Evolutionary conservation across 2,797 vertebrate species (phyloP).

Genomic region (Vipera ursinii): DNA sequence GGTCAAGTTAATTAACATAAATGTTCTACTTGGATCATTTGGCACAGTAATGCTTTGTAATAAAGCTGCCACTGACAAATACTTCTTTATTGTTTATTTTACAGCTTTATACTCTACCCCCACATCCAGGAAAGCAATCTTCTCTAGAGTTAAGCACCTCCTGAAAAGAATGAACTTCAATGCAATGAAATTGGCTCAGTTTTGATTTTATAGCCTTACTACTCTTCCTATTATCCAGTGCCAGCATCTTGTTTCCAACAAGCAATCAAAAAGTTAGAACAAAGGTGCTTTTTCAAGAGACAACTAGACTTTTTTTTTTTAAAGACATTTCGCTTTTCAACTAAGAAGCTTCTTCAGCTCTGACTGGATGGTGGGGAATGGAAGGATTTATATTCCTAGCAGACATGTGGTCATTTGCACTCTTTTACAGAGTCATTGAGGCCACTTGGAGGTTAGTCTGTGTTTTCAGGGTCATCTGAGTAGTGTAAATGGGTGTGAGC

Average conservation of each 20-base stretch:
- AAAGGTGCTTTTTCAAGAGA: too few relatives aligned
- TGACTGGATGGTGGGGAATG: too few relatives aligned
- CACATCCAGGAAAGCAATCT: slow-evolving; percentile 16
- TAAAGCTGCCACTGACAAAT: slow-evolving; percentile 61
- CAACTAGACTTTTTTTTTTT: too few relatives aligned
- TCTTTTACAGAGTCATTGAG: too few relatives aligned
- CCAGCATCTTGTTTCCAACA: not conserved
- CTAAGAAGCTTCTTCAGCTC: too few relatives aligned
- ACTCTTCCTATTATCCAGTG: not conserved
- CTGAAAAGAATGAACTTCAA: slow-evolving; percentile 21
- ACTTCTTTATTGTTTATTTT: slow-evolving; percentile 60
- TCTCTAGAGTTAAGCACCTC: slow-evolving; percentile 16
- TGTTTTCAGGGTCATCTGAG: too few relatives aligned
- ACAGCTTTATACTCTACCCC: slow-evolving; percentile 37
- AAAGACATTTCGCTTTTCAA: too few relatives aligned
- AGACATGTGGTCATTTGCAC: too few relatives aligned
- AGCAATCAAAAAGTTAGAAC: not conserved
- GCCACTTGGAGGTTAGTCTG: too few relatives aligned
- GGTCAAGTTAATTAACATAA: slow-evolving; percentile 61
- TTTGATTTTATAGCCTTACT: not conserved
- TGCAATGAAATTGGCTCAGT: not conserved
- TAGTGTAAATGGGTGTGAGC: too few relatives aligned
- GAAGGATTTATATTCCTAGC: too few relatives aligned
- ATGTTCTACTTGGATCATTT: slow-evolving; percentile 56
- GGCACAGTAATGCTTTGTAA: slow-evolving; percentile 45